phyloP scores from a whole-genome alignment of 1,140 invertebrate species.

The Hycleus cichorii region DNA sequence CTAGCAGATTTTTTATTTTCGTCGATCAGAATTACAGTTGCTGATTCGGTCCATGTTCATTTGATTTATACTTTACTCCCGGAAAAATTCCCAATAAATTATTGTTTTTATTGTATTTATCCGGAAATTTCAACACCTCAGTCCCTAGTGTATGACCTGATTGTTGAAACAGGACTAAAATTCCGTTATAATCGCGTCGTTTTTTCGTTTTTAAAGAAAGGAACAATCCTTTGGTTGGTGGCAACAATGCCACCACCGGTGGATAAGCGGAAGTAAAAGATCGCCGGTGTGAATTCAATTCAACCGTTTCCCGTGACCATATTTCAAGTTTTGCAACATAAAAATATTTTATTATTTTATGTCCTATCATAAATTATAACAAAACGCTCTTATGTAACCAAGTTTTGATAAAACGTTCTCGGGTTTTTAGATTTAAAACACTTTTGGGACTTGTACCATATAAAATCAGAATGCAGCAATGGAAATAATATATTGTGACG shows the following conservation, averaged over 20 bases:
- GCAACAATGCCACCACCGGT: too few relatives aligned
- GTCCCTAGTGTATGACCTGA: too few relatives aligned
- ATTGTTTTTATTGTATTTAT: slow-evolving; percentile 3
- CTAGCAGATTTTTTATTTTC: too few relatives aligned
- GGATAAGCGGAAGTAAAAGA: background rate
- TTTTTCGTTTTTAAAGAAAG: too few relatives aligned
- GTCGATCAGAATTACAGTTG: too few relatives aligned
- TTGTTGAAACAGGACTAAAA: too few relatives aligned
- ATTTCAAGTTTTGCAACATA: slow-evolving; percentile 29
- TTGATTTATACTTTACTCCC: too few relatives aligned
- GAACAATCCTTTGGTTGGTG: too few relatives aligned
- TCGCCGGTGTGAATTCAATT: slow-evolving; percentile 16
- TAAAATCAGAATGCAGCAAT: slow-evolving; percentile 18
- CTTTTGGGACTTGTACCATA: slow-evolving; percentile 23
- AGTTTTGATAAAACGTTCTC: slow-evolving; percentile 32
- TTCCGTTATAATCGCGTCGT: too few relatives aligned
- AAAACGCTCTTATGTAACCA: slow-evolving; percentile 29
- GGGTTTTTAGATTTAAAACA: slow-evolving; percentile 29
- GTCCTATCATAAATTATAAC: slow-evolving; percentile 28
- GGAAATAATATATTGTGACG: slow-evolving; percentile 25
- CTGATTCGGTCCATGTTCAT: too few relatives aligned
- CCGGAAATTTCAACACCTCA: slow-evolving; percentile 3
- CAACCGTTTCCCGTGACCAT: slow-evolving; percentile 19
- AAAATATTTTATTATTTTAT: slow-evolving; percentile 37
- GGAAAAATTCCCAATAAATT: background rate